These are phyloP conservation scores for Apostichopus japonicus DNA, from an alignment of 35 echinoderm and acorn worm species.

Conservation along the genomic window DNA sequence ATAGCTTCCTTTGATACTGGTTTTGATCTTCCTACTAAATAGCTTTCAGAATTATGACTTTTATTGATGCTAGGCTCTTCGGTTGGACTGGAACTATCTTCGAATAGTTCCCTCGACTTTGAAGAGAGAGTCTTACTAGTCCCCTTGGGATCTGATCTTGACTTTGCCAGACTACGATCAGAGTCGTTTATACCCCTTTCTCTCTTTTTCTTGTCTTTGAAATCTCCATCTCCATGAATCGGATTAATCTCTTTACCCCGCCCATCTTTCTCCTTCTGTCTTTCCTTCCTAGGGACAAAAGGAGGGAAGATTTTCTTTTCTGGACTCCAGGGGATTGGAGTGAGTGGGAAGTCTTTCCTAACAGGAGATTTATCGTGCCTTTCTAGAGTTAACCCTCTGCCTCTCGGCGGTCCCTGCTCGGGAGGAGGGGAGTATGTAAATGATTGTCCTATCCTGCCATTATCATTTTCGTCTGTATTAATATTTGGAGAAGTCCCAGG, in stretches of 20 bases:
- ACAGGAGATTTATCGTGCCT: background rate
- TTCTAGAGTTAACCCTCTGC: background rate
- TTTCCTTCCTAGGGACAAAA: conserved; percentile 19
- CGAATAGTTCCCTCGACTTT: background rate
- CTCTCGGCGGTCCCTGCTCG: background rate
- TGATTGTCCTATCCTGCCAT: background rate
- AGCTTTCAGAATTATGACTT: background rate
- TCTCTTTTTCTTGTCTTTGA: background rate
- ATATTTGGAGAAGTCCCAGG: background rate
- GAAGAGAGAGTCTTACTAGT: background rate
- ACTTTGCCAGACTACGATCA: background rate
- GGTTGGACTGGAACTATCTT: background rate
- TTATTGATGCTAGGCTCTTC: background rate
- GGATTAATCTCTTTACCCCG: background rate
- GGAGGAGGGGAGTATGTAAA: conserved; percentile 9
- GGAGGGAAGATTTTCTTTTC: background rate
- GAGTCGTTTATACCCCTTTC: conserved; percentile 5
- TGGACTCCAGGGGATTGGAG: conserved; percentile 23
- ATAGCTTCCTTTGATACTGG: background rate
- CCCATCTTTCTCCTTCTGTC: background rate
- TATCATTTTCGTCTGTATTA: background rate
- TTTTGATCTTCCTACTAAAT: background rate
- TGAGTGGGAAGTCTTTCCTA: background rate
- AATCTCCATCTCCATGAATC: background rate
- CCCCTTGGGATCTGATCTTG: background rate